These are phyloP conservation scores for Eilema griseolum DNA, from an alignment of 2,888 invertebrate genomes.

Conservation along the genomic window DNA sequence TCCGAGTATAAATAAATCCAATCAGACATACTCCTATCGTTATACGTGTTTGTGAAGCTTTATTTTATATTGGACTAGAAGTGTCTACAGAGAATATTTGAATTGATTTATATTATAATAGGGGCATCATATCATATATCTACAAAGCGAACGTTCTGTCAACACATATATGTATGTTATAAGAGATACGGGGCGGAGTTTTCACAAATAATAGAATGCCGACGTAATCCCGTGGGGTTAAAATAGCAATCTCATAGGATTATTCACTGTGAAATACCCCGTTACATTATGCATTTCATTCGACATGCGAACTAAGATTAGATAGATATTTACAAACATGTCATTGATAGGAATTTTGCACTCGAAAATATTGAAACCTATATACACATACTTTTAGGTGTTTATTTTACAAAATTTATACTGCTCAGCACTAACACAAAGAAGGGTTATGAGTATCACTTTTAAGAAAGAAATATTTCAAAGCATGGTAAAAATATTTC, in stretches of 20 bases:
- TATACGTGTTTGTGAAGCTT: slow-evolving; percentile 17
- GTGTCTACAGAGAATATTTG: not conserved
- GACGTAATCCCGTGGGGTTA: not conserved
- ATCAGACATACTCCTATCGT: slow-evolving; percentile 20
- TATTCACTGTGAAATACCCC: not conserved
- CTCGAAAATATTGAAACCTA: not conserved
- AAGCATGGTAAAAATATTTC: not conserved
- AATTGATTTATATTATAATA: slow-evolving; percentile 10
- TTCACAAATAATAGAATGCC: not conserved
- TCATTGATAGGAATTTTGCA: not conserved
- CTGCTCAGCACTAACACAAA: too few species aligned
- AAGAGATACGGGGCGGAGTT: not conserved
- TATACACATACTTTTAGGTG: not conserved
- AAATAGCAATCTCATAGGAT: not conserved
- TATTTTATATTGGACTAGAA: slow-evolving; percentile 10
- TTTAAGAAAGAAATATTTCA: not conserved
- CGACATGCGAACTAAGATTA: not conserved
- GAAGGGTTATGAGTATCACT: not conserved
- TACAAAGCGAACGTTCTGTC: not conserved
- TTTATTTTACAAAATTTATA: not conserved
- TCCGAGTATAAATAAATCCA: slow-evolving; percentile 27
- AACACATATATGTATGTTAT: not conserved
- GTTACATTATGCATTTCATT: not conserved
- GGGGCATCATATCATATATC: not conserved
- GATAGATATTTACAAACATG: not conserved